These are phyloP conservation scores for Sesia bembeciformis DNA, from an alignment of 2,888 invertebrate genomes.

Conservation along the genomic window DNA sequence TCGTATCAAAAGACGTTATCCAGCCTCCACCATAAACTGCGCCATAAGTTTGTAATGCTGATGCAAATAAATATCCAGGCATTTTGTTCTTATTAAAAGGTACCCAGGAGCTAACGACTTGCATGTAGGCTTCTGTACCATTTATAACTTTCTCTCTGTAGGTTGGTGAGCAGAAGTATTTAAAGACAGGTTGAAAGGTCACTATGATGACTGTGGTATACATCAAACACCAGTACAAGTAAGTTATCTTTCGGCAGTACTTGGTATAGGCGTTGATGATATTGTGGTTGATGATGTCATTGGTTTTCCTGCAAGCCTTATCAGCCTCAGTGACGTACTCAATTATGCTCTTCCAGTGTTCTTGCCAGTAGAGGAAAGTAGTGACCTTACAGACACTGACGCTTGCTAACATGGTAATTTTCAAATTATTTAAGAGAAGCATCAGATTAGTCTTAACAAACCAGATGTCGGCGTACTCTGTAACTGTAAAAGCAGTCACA, in stretches of 20 bases:
- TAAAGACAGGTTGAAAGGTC: slow-evolving; percentile 40
- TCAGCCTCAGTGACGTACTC: slow-evolving; percentile 48
- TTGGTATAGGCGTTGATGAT: slow-evolving; percentile 33
- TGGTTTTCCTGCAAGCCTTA: slow-evolving; percentile 25
- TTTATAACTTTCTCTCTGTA: slow-evolving; percentile 39
- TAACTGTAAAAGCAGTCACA: slow-evolving; percentile 39
- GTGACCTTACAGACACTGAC: slow-evolving; percentile 46
- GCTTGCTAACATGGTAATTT: slow-evolving; percentile 51
- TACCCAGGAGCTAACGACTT: slow-evolving; percentile 59
- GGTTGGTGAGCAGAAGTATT: slow-evolving; percentile 27
- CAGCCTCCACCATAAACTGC: slow-evolving; percentile 55
- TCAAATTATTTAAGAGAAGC: slow-evolving; percentile 46
- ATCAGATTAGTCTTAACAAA: slow-evolving; percentile 46
- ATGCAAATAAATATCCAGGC: slow-evolving; percentile 38
- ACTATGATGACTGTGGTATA: slow-evolving; percentile 47
- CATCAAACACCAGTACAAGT: slow-evolving; percentile 48
- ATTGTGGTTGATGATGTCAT: slow-evolving; percentile 18
- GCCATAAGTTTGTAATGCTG: slow-evolving; percentile 41
- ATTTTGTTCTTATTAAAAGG: slow-evolving; percentile 46
- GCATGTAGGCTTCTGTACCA: slow-evolving; percentile 38
- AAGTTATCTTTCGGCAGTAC: slow-evolving; percentile 52
- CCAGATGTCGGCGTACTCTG: slow-evolving; percentile 54
- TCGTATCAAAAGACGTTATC: slow-evolving; percentile 59
- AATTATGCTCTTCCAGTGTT: slow-evolving; percentile 42
- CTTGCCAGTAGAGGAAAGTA: slow-evolving; percentile 46